Conservation (phyloP, 2,113 vertebrate species). For the Panthera tigris region DNA sequence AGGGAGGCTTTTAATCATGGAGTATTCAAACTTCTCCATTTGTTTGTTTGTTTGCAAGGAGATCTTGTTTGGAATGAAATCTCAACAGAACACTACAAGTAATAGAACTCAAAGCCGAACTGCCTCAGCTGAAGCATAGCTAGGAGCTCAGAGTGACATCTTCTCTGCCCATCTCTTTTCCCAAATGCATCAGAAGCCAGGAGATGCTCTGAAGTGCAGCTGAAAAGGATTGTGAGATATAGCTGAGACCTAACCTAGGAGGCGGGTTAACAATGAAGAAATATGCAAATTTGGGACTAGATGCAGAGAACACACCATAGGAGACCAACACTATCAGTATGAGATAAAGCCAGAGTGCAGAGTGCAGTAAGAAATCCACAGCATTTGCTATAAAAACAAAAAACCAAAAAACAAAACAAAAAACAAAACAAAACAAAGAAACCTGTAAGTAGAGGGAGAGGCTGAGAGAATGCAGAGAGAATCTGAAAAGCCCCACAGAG, state of each 20-base stretch:
- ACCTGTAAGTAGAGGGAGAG: neutral
- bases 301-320: neutral
- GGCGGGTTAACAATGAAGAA: neutral
- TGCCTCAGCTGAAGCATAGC: neutral
- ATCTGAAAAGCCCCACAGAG: neutral
- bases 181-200: neutral
- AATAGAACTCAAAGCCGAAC: neutral
- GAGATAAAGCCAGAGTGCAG: neutral
- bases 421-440: neutral
- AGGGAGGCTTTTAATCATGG: neutral
- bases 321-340: neutral
- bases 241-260: neutral
- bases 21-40: neutral
- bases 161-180: neutral
- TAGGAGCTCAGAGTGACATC: neutral
- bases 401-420: neutral
- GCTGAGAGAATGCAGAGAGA: neutral
- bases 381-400: neutral
- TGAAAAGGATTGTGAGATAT: neutral
- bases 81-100: neutral
- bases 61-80: neutral
- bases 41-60: conserved; percentile 8
- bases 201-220: neutral
- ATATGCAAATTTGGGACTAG: neutral
- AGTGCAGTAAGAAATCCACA: neutral